These are phyloP conservation scores for Myrmecophaga tridactyla DNA, from an alignment of 2,113 vertebrate genomes.

Conservation along the genomic window DNA sequence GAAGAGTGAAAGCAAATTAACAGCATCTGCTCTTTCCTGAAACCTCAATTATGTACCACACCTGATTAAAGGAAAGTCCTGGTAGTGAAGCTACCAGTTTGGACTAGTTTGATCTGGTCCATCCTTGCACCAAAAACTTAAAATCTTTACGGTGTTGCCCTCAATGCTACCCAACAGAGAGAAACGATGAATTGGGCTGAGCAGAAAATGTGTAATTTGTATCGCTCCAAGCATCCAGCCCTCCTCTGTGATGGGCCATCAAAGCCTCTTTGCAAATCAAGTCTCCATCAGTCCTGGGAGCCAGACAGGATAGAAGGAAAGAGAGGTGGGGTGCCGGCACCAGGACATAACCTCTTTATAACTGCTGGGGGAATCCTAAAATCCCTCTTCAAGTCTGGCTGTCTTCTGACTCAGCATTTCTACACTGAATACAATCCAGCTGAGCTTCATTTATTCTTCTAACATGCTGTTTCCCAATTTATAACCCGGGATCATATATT, in stretches of 20 bases:
- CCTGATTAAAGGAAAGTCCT: background rate
- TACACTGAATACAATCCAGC: background rate
- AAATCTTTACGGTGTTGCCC: slow-evolving; percentile 11
- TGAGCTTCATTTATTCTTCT: background rate
- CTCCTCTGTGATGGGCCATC: background rate
- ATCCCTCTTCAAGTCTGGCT: background rate
- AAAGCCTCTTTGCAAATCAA: slow-evolving; percentile 14
- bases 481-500: background rate
- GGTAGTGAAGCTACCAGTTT: background rate
- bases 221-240: slow-evolving; percentile 3
- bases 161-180: slow-evolving; percentile 27
- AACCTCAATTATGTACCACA: slow-evolving; percentile 32
- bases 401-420: background rate
- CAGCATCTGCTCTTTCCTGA: slow-evolving; percentile 7
- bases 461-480: background rate
- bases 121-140: slow-evolving; percentile 18
- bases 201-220: background rate
- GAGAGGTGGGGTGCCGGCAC: background rate
- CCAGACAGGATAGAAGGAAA: background rate
- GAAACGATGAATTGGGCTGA: background rate
- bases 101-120: slow-evolving; percentile 43
- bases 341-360: background rate
- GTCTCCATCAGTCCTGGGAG: background rate
- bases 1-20: slow-evolving; percentile 21
- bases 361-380: background rate